Base-by-base conservation (phyloP, 2,797 vertebrate species). In the Hyperoplus immaculatus region DNA sequence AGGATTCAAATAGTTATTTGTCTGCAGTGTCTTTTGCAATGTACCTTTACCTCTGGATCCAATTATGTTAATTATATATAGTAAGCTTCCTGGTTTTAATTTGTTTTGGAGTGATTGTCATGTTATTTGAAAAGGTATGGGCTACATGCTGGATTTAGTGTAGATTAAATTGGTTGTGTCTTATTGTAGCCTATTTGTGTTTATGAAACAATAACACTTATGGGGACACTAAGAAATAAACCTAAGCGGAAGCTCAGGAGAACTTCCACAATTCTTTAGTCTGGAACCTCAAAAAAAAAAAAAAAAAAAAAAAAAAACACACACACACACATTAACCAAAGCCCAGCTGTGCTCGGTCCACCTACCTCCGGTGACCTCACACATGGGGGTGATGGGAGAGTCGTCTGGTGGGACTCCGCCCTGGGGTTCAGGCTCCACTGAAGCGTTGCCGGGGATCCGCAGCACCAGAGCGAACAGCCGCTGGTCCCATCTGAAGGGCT, bases 401-500 rank as follows among this genome's bases (percentile, higher is more conserved):
- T 98, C 96, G 78, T 99, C 97, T 1, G 96, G 92, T 0, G 97
- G 97, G 59, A 99, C 97, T 0, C 97, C 96, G 1, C 96, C 96
- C 61, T 97, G 81, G 74, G 96, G 97, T 45, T 99, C 97, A 0
- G 96, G 95, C 68, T 98, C 98, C 11, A 96, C 94, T 0, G 96
- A 95, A 45, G 96, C 87, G n/a, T 96, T 95, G 53, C 98, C 98
- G 2, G 97, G 93, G 88, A 99, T 96, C 38, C 97, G 95, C 21
- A 99, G 93, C 75, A 99, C 98, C 86, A 99, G 92, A 69, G 97
- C 95, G 83, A 99, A 99, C 45, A 99, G 95, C 63, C 97, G 96
- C 92, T 99, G 97, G 94, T 99, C 98, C 98, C 98, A 99, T 45
- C 98, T 96, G 91, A 99, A 99, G 6, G 98, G 98, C 80, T 99